phyloP scores from a whole-genome alignment of 2,113 vertebrate genomes.

The Argyrosomus japonicus region DNA sequence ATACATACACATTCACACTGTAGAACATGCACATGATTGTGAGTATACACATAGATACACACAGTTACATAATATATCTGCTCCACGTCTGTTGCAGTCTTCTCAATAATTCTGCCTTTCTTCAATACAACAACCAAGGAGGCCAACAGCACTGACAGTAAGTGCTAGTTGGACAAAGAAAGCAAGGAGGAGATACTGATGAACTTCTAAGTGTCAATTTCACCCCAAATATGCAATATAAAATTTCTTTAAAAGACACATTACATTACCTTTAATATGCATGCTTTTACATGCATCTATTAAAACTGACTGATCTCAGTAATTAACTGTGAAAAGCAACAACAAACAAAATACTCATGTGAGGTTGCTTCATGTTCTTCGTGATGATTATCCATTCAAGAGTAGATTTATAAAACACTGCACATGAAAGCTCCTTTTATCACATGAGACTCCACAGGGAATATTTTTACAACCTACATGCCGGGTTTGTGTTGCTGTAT shows the following conservation, averaged over 20 bases:
- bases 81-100: too few species aligned
- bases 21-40: too few species aligned
- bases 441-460: neutral
- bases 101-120: too few species aligned
- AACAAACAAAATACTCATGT: neutral
- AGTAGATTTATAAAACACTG: neutral
- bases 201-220: neutral
- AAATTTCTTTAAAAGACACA: neutral
- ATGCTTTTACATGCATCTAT: neutral
- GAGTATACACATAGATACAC: too few species aligned
- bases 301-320: neutral
- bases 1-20: too few species aligned
- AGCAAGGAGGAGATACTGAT: neutral
- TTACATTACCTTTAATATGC: neutral
- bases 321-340: neutral
- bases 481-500: constrained; percentile 6
- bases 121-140: too few species aligned
- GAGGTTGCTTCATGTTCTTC: neutral
- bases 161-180: too few species aligned
- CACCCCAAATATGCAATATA: neutral
- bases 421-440: constrained; percentile 14
- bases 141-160: too few species aligned
- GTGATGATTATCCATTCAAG: neutral
- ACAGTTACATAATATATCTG: too few species aligned
- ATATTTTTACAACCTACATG: neutral